Conservation (phyloP, 30 jellyfish, hydroid and myxozoan species). For the Aurelia sp. region DNA sequence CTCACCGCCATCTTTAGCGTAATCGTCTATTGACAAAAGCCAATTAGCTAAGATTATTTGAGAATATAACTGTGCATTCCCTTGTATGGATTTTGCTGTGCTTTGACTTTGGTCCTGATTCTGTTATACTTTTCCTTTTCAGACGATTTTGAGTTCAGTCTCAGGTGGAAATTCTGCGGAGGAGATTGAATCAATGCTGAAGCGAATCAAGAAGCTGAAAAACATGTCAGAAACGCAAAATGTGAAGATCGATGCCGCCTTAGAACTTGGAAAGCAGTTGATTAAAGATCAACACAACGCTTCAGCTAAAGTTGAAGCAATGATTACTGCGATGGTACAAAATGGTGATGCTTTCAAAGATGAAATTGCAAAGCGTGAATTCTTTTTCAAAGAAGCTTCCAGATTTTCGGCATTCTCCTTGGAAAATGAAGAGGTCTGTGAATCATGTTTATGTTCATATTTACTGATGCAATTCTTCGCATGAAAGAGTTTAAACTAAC, state of each 20-base stretch:
- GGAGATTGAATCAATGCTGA: slow-evolving; percentile 43
- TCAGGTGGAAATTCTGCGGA: slow-evolving; percentile 24
- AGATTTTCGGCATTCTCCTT: slow-evolving; percentile 14
- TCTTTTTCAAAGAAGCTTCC: slow-evolving; percentile 37
- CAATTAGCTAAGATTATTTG: too few relatives aligned
- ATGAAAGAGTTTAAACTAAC: neutral
- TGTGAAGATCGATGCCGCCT: slow-evolving; percentile 21
- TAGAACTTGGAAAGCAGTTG: slow-evolving; percentile 56
- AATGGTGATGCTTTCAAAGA: slow-evolving; percentile 13
- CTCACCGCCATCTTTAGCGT: too few relatives aligned
- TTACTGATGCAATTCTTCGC: neutral
- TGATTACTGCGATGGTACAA: neutral
- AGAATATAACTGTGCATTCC: too few relatives aligned
- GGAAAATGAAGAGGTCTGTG: slow-evolving; percentile 50
- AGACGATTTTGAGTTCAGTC: slow-evolving; percentile 34
- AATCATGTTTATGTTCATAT: too few relatives aligned
- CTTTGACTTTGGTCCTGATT: too few relatives aligned
- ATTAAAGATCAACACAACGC: slow-evolving; percentile 32
- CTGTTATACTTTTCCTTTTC: neutral
- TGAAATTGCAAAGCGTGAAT: slow-evolving; percentile 35
- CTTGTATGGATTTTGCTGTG: too few relatives aligned
- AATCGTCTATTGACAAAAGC: too few relatives aligned
- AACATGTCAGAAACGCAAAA: slow-evolving; percentile 47
- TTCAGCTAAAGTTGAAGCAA: neutral
- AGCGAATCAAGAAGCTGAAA: slow-evolving; percentile 39